A percentile compares a stretch with the other conserved stretches of the same genome.
These are phyloP conservation scores for Austrolebias charrua DNA, from an alignment of 2,797 vertebrate genomes.

Conservation along the genomic window DNA sequence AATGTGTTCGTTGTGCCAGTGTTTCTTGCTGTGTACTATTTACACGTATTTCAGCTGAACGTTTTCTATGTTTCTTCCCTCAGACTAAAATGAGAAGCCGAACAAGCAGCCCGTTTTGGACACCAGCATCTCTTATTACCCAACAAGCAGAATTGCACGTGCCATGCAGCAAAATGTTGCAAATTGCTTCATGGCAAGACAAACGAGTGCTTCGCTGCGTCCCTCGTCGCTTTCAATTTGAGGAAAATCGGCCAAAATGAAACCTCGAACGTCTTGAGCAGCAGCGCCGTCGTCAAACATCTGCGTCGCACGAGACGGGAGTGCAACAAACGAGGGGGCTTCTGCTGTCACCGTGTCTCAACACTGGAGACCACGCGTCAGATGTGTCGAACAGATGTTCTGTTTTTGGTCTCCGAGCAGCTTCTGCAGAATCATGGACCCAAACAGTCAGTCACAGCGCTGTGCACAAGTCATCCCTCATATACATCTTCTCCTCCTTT, in stretches of 20 bases:
- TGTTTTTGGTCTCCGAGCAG: slow-evolving; percentile 56
- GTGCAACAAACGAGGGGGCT: slow-evolving; percentile 38
- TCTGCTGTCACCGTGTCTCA: slow-evolving; percentile 46
- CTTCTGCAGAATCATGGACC: slow-evolving; percentile 65
- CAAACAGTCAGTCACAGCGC: slow-evolving; percentile 58
- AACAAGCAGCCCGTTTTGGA: slow-evolving; percentile 18
- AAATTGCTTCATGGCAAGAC: slow-evolving; percentile 36
- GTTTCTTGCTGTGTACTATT: slow-evolving; percentile 1
- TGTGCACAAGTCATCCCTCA: slow-evolving; percentile 56
- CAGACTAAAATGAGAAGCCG: slow-evolving; percentile 16
- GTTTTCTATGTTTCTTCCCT: slow-evolving; percentile 10
- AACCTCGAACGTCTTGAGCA: slow-evolving; percentile 42
- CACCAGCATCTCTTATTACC: slow-evolving; percentile 32
- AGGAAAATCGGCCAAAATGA: slow-evolving; percentile 46
- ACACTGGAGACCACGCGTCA: slow-evolving; percentile 51
- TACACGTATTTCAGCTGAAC: slow-evolving; percentile 7
- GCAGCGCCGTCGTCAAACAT: slow-evolving; percentile 45
- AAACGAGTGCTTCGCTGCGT: slow-evolving; percentile 51
- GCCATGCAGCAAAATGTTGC: slow-evolving; percentile 43
- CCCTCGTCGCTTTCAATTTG: slow-evolving; percentile 49
- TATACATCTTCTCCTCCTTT: slow-evolving; percentile 14
- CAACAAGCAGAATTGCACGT: slow-evolving; percentile 14
- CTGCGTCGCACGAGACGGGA: slow-evolving; percentile 32
- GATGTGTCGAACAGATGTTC: slow-evolving; percentile 73
- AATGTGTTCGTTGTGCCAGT: slow-evolving; percentile 3